Evolutionary conservation across 2,797 vertebrate genomes (phyloP), one percentile per base, ranked within the genome.

Genomic region (Melanotaenia nigrans): DNA sequence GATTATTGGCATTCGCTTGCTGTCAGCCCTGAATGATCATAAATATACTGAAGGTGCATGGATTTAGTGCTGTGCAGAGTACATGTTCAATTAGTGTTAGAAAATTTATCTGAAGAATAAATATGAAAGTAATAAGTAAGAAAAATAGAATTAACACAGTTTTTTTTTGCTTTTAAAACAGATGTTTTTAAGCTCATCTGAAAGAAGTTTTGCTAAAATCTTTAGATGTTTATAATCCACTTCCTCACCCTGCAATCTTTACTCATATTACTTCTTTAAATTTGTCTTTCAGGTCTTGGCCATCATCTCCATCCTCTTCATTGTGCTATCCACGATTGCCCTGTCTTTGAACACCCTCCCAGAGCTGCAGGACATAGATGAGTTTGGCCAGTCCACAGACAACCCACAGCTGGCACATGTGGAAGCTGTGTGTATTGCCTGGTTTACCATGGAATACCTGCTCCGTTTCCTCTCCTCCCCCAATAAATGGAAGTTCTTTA

Each of bases 401-500:
- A 99, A 99, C 85, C 97, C 98, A 0, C 96, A 99, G 66, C 94
- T 99, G 71, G 98, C 98, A 5, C 98, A 99, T 0, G 97, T 99
- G 83, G 98, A 99, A 87, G 98, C 98, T 0, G 96, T 99, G 76
- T 99, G 98, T 89, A 99, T 99, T 1, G 98, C 98, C 0, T 99
- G 98, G 98, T 99, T 99, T 85, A 99, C 98, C 71, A 99, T 99
- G 98, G 98, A 99, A 85, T 99, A 99, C 90, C 94, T 99, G 67
- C 94, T 99, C 71, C 96, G 98, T 3, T 99, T 99, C 92, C 95
- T 99, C 30, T 99, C 98, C 60, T 99, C 98, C 0, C 98, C 98
- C 1, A 99, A 96, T 93, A 99, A 99, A 70, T 99, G 98, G 98
- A 99, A 99, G 91, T 99, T 99, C 91, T 99, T 99, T 86, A 99